Conservation (phyloP, 2,113 vertebrate species). For the Willisornis vidua region DNA sequence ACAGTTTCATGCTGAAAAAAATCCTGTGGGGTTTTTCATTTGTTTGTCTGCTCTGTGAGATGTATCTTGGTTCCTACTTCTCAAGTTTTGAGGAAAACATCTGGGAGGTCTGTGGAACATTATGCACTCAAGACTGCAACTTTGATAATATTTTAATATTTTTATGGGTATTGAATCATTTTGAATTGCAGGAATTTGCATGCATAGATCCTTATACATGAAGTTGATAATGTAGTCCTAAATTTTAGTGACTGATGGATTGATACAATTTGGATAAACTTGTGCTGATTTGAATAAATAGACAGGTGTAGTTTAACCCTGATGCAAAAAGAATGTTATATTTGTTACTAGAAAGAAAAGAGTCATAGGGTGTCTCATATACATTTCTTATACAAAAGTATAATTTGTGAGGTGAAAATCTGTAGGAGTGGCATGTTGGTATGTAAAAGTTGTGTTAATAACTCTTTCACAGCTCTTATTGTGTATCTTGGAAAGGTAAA, state of each 20-base stretch:
- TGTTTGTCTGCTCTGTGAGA: not conserved
- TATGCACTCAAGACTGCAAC: not conserved
- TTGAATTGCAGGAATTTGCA: not conserved
- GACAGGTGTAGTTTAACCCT: not conserved
- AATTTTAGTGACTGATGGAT: not conserved
- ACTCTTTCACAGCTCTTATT: not conserved
- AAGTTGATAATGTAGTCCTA: not conserved
- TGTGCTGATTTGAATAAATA: not conserved
- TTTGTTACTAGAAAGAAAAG: not conserved
- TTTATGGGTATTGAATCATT: not conserved
- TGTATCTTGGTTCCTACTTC: not conserved
- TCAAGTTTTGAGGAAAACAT: not conserved
- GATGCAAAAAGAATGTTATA: not conserved
- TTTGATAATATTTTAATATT: not conserved
- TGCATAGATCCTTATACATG: not conserved
- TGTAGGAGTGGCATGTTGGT: not conserved
- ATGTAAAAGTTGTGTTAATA: not conserved
- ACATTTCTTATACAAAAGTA: not conserved
- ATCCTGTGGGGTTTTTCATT: accelerated
- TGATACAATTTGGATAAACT: not conserved
- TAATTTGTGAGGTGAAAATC: not conserved
- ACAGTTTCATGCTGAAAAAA: not conserved
- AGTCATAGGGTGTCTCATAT: not conserved
- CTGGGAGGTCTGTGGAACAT: not conserved
- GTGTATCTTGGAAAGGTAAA: not conserved